These are phyloP conservation scores for Bedellia somnulentella DNA, from an alignment of 2,888 invertebrate genomes.

Conservation along the genomic window DNA sequence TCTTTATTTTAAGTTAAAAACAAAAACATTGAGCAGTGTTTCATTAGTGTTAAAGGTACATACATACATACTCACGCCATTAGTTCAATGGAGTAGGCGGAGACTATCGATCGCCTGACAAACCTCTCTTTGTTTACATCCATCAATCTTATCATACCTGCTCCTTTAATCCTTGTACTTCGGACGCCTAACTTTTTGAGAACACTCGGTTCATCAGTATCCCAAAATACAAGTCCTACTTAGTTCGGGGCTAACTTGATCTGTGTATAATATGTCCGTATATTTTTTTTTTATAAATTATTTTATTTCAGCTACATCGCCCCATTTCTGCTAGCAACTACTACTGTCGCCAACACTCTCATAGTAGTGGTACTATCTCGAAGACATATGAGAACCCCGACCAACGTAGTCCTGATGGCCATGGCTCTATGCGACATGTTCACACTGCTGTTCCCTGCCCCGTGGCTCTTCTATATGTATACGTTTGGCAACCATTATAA, in stretches of 20 bases:
- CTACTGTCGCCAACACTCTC: slow-evolving; percentile 87
- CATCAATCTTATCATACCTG: too few relatives aligned
- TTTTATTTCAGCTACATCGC: slow-evolving; percentile 61
- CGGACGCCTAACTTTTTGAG: too few relatives aligned
- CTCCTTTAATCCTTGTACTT: too few relatives aligned
- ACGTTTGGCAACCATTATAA: slow-evolving; percentile 86
- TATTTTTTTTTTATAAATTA: not conserved
- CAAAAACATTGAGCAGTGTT: too few relatives aligned
- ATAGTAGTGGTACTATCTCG: slow-evolving; percentile 89
- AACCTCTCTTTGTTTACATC: too few relatives aligned
- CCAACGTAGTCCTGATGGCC: slow-evolving; percentile 90
- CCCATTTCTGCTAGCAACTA: slow-evolving; percentile 83
- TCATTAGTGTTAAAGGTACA: too few relatives aligned
- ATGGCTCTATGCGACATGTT: slow-evolving; percentile 96
- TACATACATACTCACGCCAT: too few relatives aligned
- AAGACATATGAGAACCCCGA: slow-evolving; percentile 89
- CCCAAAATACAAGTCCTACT: too few relatives aligned
- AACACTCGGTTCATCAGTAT: too few relatives aligned
- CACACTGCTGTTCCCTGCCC: slow-evolving; percentile 87
- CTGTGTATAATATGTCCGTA: not conserved
- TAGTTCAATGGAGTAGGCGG: too few relatives aligned
- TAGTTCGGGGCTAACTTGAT: not conserved
- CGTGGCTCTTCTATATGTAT: slow-evolving; percentile 91
- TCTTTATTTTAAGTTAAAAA: too few relatives aligned
- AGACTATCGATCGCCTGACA: too few relatives aligned